Percentiles rank a stretch among this genome's conserved stretches.
phyloP scores from a whole-genome alignment of 2,113 vertebrate species.

The Pluvianellus socialis region DNA sequence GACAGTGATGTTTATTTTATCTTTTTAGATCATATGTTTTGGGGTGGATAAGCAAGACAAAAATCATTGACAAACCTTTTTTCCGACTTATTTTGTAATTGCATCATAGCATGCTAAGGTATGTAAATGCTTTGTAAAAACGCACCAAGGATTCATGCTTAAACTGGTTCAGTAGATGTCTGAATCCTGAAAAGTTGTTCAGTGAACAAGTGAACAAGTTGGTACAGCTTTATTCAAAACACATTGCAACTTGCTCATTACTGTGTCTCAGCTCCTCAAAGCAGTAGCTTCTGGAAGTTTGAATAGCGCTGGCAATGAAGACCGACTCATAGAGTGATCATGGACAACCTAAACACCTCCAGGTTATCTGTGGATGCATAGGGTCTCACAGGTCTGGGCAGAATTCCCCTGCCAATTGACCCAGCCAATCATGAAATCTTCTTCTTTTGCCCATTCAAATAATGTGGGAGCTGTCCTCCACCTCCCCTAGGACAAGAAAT shows the following conservation, averaged over 20 bases:
- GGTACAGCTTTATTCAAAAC: not conserved
- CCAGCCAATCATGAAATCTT: not conserved
- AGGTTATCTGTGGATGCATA: not conserved
- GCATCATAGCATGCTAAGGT: fast-evolving
- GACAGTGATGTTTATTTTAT: not conserved
- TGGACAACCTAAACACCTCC: not conserved
- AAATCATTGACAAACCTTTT: not conserved
- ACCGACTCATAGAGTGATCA: not conserved
- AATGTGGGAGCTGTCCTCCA: not conserved
- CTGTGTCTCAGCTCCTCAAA: not conserved
- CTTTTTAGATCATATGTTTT: not conserved
- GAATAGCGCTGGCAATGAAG: not conserved
- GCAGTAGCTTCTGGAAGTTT: not conserved
- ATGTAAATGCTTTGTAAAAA: not conserved
- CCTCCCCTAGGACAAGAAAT: not conserved
- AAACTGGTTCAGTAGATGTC: not conserved
- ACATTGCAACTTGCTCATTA: not conserved
- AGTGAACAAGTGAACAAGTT: not conserved
- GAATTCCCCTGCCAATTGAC: not conserved
- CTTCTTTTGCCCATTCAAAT: not conserved
- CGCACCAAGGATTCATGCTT: not conserved
- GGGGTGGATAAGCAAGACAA: not conserved
- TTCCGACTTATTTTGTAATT: not conserved
- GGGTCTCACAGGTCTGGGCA: not conserved
- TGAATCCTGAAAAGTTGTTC: not conserved